Conservation (phyloP, 1,140 invertebrate species). For the Cotesia glomerata region DNA sequence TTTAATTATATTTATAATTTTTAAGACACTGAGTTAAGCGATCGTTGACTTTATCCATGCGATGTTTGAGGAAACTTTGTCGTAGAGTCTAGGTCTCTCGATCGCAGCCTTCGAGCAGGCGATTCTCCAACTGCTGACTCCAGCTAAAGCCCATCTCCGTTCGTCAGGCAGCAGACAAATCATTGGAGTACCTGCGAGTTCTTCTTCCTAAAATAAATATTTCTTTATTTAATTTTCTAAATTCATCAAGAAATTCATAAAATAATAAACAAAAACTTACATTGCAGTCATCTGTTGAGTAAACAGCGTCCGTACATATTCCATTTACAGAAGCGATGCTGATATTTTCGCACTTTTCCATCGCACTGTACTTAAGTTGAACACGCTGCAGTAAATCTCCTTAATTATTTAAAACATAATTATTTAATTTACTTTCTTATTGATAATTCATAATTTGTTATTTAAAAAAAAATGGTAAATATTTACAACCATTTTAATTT, state of each 20-base stretch:
- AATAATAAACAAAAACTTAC: constrained; percentile 64
- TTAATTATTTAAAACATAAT: constrained; percentile 30
- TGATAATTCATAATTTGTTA: neutral
- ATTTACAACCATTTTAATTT: too few species aligned
- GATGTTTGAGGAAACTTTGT: constrained; percentile 78
- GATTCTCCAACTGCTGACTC: constrained; percentile 82
- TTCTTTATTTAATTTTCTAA: too few species aligned
- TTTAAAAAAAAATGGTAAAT: neutral
- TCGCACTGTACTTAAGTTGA: constrained; percentile 73
- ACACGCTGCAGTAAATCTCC: constrained; percentile 78
- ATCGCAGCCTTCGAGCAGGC: constrained; percentile 75
- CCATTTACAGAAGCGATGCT: constrained; percentile 82
- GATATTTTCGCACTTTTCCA: constrained; percentile 83
- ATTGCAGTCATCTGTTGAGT: constrained; percentile 79
- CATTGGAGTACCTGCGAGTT: constrained; percentile 84
- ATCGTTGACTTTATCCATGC: constrained; percentile 81
- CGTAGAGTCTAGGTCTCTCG: constrained; percentile 79
- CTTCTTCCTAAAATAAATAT: constrained; percentile 72
- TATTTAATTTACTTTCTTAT: neutral
- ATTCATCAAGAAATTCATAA: neutral
- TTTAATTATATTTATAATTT: too few species aligned
- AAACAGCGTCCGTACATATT: constrained; percentile 80
- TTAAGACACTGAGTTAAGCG: constrained; percentile 11
- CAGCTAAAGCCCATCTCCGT: constrained; percentile 74
- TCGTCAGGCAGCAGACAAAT: constrained; percentile 72